Percentiles rank a stretch among this genome's conserved stretches.
phyloP scores from a whole-genome alignment of 2,888 invertebrate species.

The Rambutsinella grinnellia region DNA sequence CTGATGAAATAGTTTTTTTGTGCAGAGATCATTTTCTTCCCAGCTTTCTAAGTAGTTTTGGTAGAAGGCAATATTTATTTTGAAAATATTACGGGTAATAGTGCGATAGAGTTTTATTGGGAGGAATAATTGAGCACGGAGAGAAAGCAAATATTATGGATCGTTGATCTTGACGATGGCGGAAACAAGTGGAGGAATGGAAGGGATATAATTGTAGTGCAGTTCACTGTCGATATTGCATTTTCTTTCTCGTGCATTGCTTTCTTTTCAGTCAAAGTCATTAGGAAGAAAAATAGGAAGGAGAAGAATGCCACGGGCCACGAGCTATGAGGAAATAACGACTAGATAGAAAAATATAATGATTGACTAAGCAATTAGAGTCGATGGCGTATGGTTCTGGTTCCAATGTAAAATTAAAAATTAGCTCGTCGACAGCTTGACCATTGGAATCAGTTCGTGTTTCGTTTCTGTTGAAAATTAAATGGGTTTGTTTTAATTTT shows the following conservation, averaged over 20 bases:
- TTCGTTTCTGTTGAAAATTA: too few species aligned
- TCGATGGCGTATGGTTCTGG: neutral
- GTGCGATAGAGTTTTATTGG: slow-evolving; percentile 1
- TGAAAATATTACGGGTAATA: neutral
- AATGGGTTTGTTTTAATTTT: too few species aligned
- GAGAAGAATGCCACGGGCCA: too few species aligned
- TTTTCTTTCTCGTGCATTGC: neutral
- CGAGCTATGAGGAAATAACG: too few species aligned
- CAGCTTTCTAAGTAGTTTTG: too few species aligned
- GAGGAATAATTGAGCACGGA: neutral
- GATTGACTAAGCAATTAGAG: neutral
- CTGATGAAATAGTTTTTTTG: neutral
- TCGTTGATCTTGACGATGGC: neutral
- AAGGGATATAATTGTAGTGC: neutral
- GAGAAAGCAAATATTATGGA: neutral
- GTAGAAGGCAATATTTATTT: slow-evolving; percentile 35
- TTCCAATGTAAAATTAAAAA: slow-evolving; percentile 21
- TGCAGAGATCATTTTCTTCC: too few species aligned
- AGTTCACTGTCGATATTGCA: neutral
- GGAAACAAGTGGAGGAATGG: neutral
- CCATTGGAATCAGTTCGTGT: too few species aligned
- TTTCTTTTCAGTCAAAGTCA: neutral
- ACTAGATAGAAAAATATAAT: too few species aligned
- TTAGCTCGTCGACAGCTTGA: slow-evolving; percentile 24
- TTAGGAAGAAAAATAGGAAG: too few species aligned